These are phyloP conservation scores for Syncerus caffer DNA, from an alignment of 2,797 vertebrate genomes.

Conservation along the genomic window DNA sequence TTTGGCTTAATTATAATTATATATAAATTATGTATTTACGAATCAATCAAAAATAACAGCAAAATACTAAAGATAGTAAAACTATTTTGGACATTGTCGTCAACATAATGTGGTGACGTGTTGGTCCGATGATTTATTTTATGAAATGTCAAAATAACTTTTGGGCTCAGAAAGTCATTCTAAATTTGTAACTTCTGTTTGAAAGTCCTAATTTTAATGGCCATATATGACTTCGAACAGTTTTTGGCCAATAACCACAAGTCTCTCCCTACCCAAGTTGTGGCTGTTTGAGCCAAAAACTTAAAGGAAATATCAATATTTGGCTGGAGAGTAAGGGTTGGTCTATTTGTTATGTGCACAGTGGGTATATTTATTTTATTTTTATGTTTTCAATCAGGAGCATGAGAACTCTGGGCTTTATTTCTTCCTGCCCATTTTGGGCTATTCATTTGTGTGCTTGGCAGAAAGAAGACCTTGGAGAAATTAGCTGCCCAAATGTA, in stretches of 20 bases:
- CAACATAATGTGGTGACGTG: neutral
- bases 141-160: slow-evolving; percentile 30
- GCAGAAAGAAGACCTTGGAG: slow-evolving; percentile 13
- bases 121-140: slow-evolving; percentile 11
- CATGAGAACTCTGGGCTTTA: neutral
- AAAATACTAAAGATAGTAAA: slow-evolving; percentile 7
- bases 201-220: slow-evolving; percentile 37
- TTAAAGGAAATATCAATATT: slow-evolving; percentile 64
- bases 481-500: neutral
- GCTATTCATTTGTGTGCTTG: neutral
- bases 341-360: slow-evolving; percentile 42
- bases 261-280: neutral
- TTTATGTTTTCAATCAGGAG: slow-evolving; percentile 10
- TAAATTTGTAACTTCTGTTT: slow-evolving; percentile 53
- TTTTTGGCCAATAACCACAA: slow-evolving; percentile 30
- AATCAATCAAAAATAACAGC: slow-evolving; percentile 7
- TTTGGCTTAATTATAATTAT: neutral
- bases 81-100: neutral
- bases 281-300: neutral
- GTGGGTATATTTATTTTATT: slow-evolving; percentile 40
- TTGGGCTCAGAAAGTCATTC: neutral
- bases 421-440: neutral
- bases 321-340: neutral
- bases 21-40: neutral
- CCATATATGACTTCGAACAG: slow-evolving; percentile 9